Evolutionary conservation across 2,888 invertebrate species (phyloP).

Genomic region (Perizoma affinitatum): DNA sequence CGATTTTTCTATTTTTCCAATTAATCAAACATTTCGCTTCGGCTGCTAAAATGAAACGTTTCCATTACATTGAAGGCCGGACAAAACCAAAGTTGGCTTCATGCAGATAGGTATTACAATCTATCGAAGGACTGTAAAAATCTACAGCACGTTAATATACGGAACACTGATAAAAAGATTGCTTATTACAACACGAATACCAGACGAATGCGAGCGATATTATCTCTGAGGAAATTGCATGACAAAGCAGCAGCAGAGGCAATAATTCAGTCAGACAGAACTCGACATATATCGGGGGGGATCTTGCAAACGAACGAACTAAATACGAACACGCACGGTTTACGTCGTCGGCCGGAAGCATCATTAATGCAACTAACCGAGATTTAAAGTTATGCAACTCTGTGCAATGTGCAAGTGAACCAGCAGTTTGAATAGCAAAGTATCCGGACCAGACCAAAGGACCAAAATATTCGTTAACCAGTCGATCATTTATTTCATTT

Average conservation of each 20-base stretch:
- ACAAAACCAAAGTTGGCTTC: neutral
- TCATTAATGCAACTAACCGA: conserved; percentile 30
- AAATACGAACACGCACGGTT: conserved; percentile 37
- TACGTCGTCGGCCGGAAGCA: conserved; percentile 25
- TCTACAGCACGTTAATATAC: neutral
- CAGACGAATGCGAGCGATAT: conserved; percentile 25
- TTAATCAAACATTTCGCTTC: too few species aligned
- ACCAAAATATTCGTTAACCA: too few species aligned
- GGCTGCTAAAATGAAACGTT: too few species aligned
- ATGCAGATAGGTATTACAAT: neutral
- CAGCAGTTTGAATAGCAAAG: conserved; percentile 6
- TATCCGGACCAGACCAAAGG: neutral
- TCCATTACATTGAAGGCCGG: too few species aligned
- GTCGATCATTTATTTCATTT: too few species aligned
- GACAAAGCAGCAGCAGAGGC: conserved; percentile 26
- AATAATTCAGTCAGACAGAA: conserved; percentile 30
- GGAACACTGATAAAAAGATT: conserved; percentile 16
- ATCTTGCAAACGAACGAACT: conserved; percentile 35
- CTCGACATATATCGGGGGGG: conserved; percentile 28
- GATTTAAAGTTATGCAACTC: conserved; percentile 18
- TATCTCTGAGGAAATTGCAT: conserved; percentile 31
- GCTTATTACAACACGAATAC: conserved; percentile 17
- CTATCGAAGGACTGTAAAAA: conserved; percentile 1
- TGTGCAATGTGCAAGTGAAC: conserved; percentile 21
- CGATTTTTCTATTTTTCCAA: too few species aligned